Percentiles rank a stretch among this genome's conserved stretches.
phyloP scores from a whole-genome alignment of 92 coral and sea anemone genomes.

The Phymanthus crucifer region DNA sequence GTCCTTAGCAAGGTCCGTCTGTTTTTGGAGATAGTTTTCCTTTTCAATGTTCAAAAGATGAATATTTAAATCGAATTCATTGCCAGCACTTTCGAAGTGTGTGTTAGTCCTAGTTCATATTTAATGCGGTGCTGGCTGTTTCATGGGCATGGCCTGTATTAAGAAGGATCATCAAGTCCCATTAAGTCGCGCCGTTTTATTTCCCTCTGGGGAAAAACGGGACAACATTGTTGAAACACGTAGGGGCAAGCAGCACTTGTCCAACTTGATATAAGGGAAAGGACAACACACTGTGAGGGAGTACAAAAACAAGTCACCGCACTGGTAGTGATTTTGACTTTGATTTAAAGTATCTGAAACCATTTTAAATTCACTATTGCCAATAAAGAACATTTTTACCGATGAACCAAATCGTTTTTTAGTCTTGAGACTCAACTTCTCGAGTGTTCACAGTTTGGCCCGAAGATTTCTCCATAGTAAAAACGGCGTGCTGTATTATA shows the following conservation, averaged over 20 bases:
- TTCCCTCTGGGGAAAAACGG: not conserved
- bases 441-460: not conserved
- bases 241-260: not conserved
- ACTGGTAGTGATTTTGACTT: not conserved
- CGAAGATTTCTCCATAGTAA: not conserved
- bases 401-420: too few relatives aligned
- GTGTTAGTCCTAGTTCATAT: not conserved
- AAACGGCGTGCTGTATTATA: not conserved
- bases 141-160: conserved; percentile 3
- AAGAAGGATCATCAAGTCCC: not conserved
- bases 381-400: not conserved
- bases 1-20: not conserved
- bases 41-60: conserved; percentile 14
- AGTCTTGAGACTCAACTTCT: too few relatives aligned
- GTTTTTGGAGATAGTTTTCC: not conserved
- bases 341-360: not conserved
- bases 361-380: not conserved
- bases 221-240: not conserved
- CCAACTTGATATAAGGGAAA: not conserved
- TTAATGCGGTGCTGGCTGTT: not conserved
- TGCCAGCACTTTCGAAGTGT: conserved; percentile 26
- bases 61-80: conserved; percentile 32
- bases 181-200: not conserved
- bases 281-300: not conserved
- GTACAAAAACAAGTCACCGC: not conserved